Conservation (phyloP, 1,140 invertebrate species). For the Parasteatoda tepidariorum region DNA sequence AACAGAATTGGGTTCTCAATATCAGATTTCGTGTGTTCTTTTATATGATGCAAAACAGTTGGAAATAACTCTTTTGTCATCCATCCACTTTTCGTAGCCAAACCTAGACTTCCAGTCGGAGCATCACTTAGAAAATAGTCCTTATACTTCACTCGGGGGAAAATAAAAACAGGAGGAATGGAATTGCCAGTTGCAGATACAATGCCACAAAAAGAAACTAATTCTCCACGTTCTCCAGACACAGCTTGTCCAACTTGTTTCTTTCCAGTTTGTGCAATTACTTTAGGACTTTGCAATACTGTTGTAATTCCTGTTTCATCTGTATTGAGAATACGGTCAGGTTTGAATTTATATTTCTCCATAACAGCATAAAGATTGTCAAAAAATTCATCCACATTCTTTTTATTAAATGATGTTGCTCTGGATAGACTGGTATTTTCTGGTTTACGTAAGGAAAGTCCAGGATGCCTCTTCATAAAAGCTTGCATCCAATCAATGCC, state of each 20-base stretch:
- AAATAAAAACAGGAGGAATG: constrained; percentile 66
- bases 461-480: constrained; percentile 68
- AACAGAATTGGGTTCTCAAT: constrained; percentile 66
- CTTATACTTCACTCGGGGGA: constrained; percentile 64
- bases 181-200: constrained; percentile 64
- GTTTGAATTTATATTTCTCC: constrained; percentile 61
- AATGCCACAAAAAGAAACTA: constrained; percentile 62
- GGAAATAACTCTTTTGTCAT: constrained; percentile 69
- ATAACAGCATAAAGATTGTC: constrained; percentile 7
- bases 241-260: constrained; percentile 69
- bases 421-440: constrained; percentile 68
- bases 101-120: constrained; percentile 64
- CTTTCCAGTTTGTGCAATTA: constrained; percentile 68
- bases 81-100: constrained; percentile 69
- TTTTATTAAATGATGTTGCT: constrained; percentile 68
- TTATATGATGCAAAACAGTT: constrained; percentile 69
- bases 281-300: constrained; percentile 68
- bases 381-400: constrained; percentile 50
- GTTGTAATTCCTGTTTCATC: constrained; percentile 71
- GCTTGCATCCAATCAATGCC: constrained; percentile 68
- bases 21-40: constrained; percentile 64
- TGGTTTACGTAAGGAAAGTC: constrained; percentile 67
- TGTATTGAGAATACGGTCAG: constrained; percentile 68
- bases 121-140: constrained; percentile 66
- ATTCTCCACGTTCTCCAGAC: constrained; percentile 68